Conservation (phyloP, 1,140 invertebrate genomes). For the Drosophila melanica region DNA sequence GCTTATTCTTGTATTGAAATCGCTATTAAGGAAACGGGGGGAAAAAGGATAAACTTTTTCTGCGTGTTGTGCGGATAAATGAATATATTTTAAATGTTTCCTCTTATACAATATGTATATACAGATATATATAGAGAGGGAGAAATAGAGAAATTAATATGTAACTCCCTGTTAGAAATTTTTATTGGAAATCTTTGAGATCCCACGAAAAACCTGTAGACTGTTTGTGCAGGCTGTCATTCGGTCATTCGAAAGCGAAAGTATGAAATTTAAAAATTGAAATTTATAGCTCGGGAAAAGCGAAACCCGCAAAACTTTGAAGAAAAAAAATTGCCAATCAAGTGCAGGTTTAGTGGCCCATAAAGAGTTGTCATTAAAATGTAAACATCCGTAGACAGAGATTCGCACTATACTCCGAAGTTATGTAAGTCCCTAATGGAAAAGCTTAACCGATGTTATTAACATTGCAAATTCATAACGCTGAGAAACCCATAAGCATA, state of each 20-base stretch:
- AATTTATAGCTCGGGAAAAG: constrained; percentile 55
- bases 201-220: constrained; percentile 22
- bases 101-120: too few relatives aligned
- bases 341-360: constrained; percentile 61
- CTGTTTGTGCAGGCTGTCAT: background rate
- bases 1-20: too few relatives aligned
- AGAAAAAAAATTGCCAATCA: constrained; percentile 31
- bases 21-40: too few relatives aligned
- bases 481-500: constrained; percentile 32
- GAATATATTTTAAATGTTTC: too few relatives aligned
- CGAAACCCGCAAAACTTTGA: constrained; percentile 29
- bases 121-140: too few relatives aligned
- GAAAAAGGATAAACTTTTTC: too few relatives aligned
- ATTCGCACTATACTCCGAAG: constrained; percentile 47
- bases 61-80: too few relatives aligned
- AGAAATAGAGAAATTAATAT: background rate
- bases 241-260: constrained; percentile 62
- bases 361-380: constrained; percentile 60
- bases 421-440: constrained; percentile 59
- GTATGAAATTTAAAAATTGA: constrained; percentile 58
- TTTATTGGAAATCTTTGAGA: constrained; percentile 46
- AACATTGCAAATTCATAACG: constrained; percentile 62
- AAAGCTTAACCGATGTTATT: constrained; percentile 40
- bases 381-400: constrained; percentile 37
- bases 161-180: constrained; percentile 50